A percentile compares a stretch with the other conserved stretches of the same genome.
Conservation (phyloP, 2,888 invertebrate species). For the Philereme vetulata region DNA sequence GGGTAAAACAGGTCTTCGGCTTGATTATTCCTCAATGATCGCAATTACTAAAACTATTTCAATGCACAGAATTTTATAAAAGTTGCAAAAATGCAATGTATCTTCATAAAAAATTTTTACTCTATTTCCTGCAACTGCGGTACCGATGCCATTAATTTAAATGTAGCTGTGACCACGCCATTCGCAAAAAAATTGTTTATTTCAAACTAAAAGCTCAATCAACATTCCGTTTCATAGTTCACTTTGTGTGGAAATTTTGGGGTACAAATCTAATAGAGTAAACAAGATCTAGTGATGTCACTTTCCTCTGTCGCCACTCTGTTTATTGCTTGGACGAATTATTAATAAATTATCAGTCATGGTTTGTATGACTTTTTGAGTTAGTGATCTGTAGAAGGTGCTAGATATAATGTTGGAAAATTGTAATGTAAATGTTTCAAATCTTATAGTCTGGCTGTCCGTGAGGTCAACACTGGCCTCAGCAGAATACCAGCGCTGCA, state of each 20-base stretch:
- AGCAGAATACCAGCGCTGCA: no score
- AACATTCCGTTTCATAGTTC: conserved; percentile 34
- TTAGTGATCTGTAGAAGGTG: no score
- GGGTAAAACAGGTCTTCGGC: no score
- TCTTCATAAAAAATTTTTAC: conserved; percentile 22
- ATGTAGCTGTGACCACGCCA: conserved; percentile 15
- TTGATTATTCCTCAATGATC: neutral
- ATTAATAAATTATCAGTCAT: no score
- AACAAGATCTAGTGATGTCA: no score
- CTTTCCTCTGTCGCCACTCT: no score
- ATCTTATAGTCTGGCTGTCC: no score
- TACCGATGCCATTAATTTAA: conserved; percentile 25
- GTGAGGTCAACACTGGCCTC: no score
- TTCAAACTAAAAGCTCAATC: conserved; percentile 34
- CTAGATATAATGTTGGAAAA: no score
- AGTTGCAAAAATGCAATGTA: conserved; percentile 16
- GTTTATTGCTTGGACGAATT: no score
- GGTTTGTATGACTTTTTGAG: no score
- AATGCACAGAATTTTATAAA: conserved; percentile 1
- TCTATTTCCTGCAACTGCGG: conserved; percentile 18
- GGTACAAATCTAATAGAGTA: neutral
- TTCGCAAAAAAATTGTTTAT: conserved; percentile 27
- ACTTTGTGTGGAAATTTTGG: conserved; percentile 17
- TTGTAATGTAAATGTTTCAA: no score
- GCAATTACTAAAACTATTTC: conserved; percentile 13